phyloP scores from a whole-genome alignment of 37 sponge, comb jelly and placozoan genomes.

The Beroe forskalii region DNA sequence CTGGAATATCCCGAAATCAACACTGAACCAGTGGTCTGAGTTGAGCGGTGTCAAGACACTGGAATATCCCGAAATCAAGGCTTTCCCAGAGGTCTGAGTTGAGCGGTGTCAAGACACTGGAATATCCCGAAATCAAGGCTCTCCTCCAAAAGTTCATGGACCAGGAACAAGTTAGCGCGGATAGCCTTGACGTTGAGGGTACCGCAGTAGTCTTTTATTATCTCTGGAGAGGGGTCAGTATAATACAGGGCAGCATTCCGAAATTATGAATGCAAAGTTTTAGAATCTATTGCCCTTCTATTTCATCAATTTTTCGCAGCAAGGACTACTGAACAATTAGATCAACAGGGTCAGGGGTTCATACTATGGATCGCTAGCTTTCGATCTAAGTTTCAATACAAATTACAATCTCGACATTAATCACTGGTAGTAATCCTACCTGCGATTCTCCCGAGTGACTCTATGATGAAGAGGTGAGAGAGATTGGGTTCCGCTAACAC shows the following conservation, averaged over 20 bases:
- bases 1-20: conserved; percentile 11
- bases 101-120: neutral
- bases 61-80: neutral
- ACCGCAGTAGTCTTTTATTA: conserved; percentile 13
- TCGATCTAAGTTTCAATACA: too few species aligned
- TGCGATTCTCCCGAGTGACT: conserved; percentile 29
- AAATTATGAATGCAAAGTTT: too few species aligned
- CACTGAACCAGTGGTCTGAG: neutral
- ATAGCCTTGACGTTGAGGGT: conserved; percentile 7
- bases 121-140: neutral
- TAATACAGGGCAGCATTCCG: too few species aligned
- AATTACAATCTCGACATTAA: too few species aligned
- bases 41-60: neutral
- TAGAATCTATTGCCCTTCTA: too few species aligned
- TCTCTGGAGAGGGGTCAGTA: neutral
- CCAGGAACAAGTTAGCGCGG: conserved; percentile 3
- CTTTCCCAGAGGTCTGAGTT: neutral
- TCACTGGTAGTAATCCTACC: too few species aligned
- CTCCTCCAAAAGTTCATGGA: conserved; percentile 25
- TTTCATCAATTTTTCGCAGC: too few species aligned
- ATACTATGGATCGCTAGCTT: too few species aligned
- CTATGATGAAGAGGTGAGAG: conserved; percentile 23
- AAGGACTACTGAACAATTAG: too few species aligned
- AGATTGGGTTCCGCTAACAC: conserved; percentile 25
- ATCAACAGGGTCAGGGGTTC: too few species aligned